Base-by-base conservation (phyloP, 2,888 invertebrate genomes). In the Leucophora obtusa region DNA sequence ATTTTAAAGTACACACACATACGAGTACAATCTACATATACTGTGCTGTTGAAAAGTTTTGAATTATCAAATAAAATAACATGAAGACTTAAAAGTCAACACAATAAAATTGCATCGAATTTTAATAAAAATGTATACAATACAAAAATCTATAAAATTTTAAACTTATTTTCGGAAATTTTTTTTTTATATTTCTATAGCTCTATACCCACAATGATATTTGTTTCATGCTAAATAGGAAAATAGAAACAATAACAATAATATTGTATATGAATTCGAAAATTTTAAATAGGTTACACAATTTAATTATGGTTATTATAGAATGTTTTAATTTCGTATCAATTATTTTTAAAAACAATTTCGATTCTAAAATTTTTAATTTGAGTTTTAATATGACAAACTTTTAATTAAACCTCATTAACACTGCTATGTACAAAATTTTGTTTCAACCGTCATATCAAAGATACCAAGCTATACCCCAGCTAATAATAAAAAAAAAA, bases 31-130 rank as follows among this genome's bases (percentile, higher is more conserved):
- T 3, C 21, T 15, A 17, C 11, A 14, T 3, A 33, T 4, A 63
- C 51, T 51, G 51, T 33, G 17, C 33, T 63, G 33, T 51, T 33
- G 51, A 63, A 63, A 63, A 63, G 24, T 50, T 50, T 63, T 5
- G 1, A 63, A 50, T 17, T 21, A 28, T 5, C 47, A 38, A 60
- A 28, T 50, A 60, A 18, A 66, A 66, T 60, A 66, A 28, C 8
- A 53, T 66, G 38, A 51, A 65, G 65, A 73, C 65, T 24, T 11
- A 59, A 73, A 73, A 73, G 51, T 73, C 63, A 73, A 73, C 51
- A 66, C 51, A 66, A 15, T 63, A 50, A 74, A 74, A 74, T 66
- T 68, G 59, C 66, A 66, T 74, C 14, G 43, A 66, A 66, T 66
- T 59, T 65, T 58, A 63, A 58, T 65, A 58, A 58, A 62, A 47